Base-by-base conservation (phyloP, 2,888 invertebrate genomes). In the Odontothrips loti region DNA sequence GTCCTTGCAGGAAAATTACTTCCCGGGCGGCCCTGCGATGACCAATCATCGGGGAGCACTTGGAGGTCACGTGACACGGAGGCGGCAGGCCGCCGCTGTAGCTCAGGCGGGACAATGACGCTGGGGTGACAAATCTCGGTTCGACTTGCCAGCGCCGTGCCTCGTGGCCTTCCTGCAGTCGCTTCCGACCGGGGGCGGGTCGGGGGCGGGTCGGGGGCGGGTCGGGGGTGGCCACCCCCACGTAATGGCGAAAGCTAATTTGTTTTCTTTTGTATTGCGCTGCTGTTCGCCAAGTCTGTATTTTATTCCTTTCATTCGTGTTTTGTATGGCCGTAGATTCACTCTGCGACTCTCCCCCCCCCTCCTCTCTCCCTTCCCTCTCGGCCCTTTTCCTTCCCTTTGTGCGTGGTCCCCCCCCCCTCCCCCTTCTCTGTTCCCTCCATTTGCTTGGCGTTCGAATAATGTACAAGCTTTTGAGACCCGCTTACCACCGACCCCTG, bases 211-310 rank as follows among this genome's bases (percentile, higher is more conserved):
- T 6, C 34, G 34, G 34, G 34, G 34, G 34, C 34, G 34, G 34
- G 34, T 6, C 34, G 34, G 34, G 34, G 34, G 34, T 6, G 34
- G 34, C 34, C 34, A 43, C 34, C 34, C 34, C 34, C 34, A 43
- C 68, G 68, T 75, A 75, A 75, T 75, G 68, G 68, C 68, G 68
- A 75, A 75, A 75, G 68, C 68, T 75, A 75, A 75, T 75, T 75
- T 75, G 68, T 75, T 75, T 75, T 75, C 68, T 27, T 75, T 75
- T 75, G 68, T 75, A 75, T 75, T 27, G 68, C 68, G 68, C 23
- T 27, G 68, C 68, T 68, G 68, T 23, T n/a, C 68, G 68, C 68
- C 68, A 27, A 27, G 68, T 75, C 68, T 75, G 68, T 75, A 75
- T 27, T 75, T 75, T 75, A 75, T 75, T 75, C 68, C 68, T 75